These are phyloP conservation scores for Trachythela sp. DNA, from an alignment of 64 coral and sea anemone genomes.

Conservation along the genomic window DNA sequence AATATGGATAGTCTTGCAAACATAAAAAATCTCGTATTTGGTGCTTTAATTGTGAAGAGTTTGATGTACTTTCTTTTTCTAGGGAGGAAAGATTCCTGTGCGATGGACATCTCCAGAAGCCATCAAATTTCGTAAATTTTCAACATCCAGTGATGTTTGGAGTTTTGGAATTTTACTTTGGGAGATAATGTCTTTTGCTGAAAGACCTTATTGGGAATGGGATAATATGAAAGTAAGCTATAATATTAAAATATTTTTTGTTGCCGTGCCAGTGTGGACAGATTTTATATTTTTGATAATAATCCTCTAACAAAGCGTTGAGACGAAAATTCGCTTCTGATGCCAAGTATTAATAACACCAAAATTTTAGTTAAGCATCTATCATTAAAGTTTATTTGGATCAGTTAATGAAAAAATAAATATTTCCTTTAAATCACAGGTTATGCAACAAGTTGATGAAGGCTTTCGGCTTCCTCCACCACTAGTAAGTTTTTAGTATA, in stretches of 20 bases:
- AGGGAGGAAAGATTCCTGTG: conserved; percentile 66
- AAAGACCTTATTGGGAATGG: conserved; percentile 74
- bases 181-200: conserved; percentile 70
- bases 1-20: neutral
- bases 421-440: neutral
- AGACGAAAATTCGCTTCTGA: no score
- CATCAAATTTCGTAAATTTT: conserved; percentile 52
- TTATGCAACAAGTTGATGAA: neutral
- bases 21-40: no score
- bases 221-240: conserved; percentile 50
- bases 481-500: neutral
- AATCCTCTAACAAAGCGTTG: no score
- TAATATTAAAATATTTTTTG: neutral
- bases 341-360: no score
- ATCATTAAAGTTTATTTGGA: no score
- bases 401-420: no score
- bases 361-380: no score
- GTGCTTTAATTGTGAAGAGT: no score
- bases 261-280: no score
- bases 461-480: neutral
- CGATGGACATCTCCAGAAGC: conserved; percentile 72
- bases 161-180: conserved; percentile 70
- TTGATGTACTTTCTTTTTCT: no score
- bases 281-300: no score
- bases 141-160: conserved; percentile 66